These are phyloP conservation scores for Hypothenemus hampei DNA, from an alignment of 1,140 invertebrate genomes.

Conservation along the genomic window DNA sequence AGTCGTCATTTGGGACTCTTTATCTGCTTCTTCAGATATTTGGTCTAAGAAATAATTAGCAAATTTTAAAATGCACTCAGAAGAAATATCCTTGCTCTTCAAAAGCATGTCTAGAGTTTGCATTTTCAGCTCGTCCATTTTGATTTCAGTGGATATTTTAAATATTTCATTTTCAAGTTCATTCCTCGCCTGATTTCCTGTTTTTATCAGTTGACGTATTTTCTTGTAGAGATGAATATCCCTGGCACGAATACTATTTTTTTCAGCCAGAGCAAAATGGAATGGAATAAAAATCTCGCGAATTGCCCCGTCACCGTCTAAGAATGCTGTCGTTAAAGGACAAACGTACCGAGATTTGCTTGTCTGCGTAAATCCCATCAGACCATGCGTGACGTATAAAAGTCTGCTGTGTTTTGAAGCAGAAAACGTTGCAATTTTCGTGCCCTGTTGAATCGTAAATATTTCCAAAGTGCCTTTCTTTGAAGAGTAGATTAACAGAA, in stretches of 20 bases:
- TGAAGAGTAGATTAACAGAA: conserved; percentile 81
- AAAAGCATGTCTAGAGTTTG: conserved; percentile 68
- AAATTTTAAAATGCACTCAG: conserved; percentile 52
- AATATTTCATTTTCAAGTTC: conserved; percentile 50
- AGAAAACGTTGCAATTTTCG: conserved; percentile 83
- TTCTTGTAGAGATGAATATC: conserved; percentile 83
- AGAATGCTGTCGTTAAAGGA: conserved; percentile 66
- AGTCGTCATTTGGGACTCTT: too few species aligned
- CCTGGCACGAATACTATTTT: conserved; percentile 77
- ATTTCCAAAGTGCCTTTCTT: conserved; percentile 81
- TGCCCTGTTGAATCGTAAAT: conserved; percentile 80
- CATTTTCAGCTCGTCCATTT: conserved; percentile 66
- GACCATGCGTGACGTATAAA: conserved; percentile 71
- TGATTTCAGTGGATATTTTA: conserved; percentile 59
- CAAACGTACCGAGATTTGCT: conserved; percentile 48
- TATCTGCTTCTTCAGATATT: conserved; percentile 6
- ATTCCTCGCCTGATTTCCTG: conserved; percentile 51
- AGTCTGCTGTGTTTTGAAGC: conserved; percentile 78
- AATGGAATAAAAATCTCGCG: conserved; percentile 84
- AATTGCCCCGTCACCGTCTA: conserved; percentile 75
- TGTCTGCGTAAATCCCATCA: conserved; percentile 61
- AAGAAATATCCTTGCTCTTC: conserved; percentile 55
- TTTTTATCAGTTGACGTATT: conserved; percentile 62
- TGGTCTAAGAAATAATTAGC: conserved; percentile 46
- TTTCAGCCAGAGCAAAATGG: conserved; percentile 80